A percentile compares a stretch with the other conserved stretches of the same genome.
phyloP scores from a whole-genome alignment of 92 coral and sea anemone genomes.

The Porites divaricata region DNA sequence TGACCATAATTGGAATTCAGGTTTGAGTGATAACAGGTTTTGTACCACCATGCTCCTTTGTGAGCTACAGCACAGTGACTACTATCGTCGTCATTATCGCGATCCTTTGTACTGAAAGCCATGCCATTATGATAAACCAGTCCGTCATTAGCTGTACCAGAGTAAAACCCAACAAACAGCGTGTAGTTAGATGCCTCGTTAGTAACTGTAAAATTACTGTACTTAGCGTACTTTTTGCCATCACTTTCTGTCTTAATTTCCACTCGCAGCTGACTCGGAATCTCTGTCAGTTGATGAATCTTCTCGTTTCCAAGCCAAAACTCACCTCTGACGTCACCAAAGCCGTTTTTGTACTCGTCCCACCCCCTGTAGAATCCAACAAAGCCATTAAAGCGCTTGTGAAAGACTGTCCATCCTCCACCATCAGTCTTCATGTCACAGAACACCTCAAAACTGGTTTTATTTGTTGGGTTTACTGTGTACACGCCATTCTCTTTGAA shows the following conservation, averaged over 20 bases:
- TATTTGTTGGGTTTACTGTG: conserved; percentile 60
- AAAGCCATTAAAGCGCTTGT: too few relatives aligned
- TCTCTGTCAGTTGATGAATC: too few relatives aligned
- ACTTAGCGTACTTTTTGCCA: conserved; percentile 18
- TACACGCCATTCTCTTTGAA: conserved; percentile 1
- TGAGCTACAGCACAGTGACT: conserved; percentile 43
- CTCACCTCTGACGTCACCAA: too few relatives aligned
- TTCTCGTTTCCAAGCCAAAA: too few relatives aligned
- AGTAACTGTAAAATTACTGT: too few relatives aligned
- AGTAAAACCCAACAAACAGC: conserved; percentile 47
- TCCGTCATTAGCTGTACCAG: conserved; percentile 46
- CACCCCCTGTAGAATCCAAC: too few relatives aligned
- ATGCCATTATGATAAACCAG: conserved; percentile 32
- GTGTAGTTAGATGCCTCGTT: too few relatives aligned
- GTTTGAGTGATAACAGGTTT: conserved; percentile 54
- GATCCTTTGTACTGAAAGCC: conserved; percentile 55
- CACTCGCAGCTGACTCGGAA: too few relatives aligned
- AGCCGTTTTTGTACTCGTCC: too few relatives aligned
- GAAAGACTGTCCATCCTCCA: too few relatives aligned
- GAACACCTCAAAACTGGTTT: neutral
- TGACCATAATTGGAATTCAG: conserved; percentile 67
- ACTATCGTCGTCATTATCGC: conserved; percentile 54
- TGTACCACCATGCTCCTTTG: conserved; percentile 86
- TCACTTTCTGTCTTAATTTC: conserved; percentile 32
- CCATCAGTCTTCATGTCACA: too few relatives aligned